Conservation (phyloP, 2,113 vertebrate species). For the Saccopteryx bilineata region DNA sequence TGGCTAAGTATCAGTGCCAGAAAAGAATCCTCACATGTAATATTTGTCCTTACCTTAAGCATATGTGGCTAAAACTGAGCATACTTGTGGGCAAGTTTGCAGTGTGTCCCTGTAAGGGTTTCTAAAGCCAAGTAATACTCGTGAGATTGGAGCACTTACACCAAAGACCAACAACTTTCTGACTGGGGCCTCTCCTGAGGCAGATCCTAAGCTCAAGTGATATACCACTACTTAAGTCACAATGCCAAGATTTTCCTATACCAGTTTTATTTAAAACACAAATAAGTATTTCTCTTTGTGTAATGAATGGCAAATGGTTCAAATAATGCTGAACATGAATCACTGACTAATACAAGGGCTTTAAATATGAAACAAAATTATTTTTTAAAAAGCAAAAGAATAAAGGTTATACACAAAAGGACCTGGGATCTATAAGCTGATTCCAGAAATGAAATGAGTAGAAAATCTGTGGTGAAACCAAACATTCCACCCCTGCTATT, state of each 20-base stretch:
- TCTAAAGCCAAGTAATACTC: background rate
- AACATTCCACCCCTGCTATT: slow-evolving; percentile 76
- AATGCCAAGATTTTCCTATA: slow-evolving; percentile 60
- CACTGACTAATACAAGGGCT: slow-evolving; percentile 83
- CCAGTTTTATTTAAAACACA: slow-evolving; percentile 86
- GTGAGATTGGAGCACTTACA: background rate
- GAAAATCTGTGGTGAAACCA: slow-evolving; percentile 60
- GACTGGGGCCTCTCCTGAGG: background rate
- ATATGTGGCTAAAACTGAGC: background rate
- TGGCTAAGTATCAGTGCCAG: background rate
- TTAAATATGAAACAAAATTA: slow-evolving; percentile 88
- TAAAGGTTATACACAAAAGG: slow-evolving; percentile 86
- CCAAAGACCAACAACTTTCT: background rate
- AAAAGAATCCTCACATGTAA: background rate
- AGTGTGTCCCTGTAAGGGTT: background rate
- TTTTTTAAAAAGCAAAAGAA: slow-evolving; percentile 81
- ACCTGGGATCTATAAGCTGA: slow-evolving; percentile 69
- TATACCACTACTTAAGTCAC: slow-evolving; percentile 41
- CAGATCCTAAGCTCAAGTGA: background rate
- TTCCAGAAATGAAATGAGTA: slow-evolving; percentile 74
- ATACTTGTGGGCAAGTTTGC: background rate
- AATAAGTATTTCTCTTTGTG: slow-evolving; percentile 76
- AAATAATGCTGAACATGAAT: slow-evolving; percentile 74
- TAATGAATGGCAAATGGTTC: slow-evolving; percentile 63
- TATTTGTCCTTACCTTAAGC: background rate